These are phyloP conservation scores for Ostrea denselamellosa DNA, from an alignment of 1,140 invertebrate species.

Conservation along the genomic window DNA sequence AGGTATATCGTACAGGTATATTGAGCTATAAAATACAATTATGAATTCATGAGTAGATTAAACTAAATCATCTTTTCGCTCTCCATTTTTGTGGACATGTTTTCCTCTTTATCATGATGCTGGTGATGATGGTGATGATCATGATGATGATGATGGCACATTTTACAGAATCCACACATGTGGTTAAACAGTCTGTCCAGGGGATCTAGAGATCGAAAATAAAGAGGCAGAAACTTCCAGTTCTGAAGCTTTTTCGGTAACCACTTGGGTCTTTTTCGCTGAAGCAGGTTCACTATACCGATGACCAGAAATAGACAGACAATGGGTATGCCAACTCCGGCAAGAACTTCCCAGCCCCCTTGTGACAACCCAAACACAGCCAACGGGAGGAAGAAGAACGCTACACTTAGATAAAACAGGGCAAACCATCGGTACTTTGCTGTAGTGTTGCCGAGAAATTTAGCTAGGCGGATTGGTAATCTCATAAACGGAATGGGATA, in stretches of 20 bases:
- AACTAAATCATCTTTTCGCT: neutral
- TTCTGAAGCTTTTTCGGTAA: constrained; percentile 67
- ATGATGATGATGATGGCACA: neutral
- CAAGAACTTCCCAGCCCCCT: constrained; percentile 70
- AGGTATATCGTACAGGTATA: too few relatives aligned
- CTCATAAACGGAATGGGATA: constrained; percentile 82
- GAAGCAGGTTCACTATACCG: constrained; percentile 69
- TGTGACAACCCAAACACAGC: constrained; percentile 79
- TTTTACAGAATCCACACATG: constrained; percentile 35
- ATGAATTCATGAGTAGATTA: too few relatives aligned
- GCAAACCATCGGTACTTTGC: constrained; percentile 83
- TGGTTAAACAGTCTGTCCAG: constrained; percentile 59
- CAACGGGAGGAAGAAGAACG: constrained; percentile 81
- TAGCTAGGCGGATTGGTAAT: constrained; percentile 81
- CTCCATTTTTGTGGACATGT: neutral
- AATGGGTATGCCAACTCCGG: constrained; percentile 64
- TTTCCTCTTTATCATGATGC: neutral
- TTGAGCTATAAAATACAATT: too few relatives aligned
- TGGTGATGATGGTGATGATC: neutral
- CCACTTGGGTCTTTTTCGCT: constrained; percentile 60
- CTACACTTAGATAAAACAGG: constrained; percentile 81
- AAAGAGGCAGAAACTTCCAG: constrained; percentile 73
- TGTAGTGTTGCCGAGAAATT: constrained; percentile 80
- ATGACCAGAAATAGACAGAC: constrained; percentile 62
- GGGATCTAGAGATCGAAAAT: constrained; percentile 66